Evolutionary conservation across 2,888 invertebrate genomes (phyloP).

Genomic region (Nezara viridula): DNA sequence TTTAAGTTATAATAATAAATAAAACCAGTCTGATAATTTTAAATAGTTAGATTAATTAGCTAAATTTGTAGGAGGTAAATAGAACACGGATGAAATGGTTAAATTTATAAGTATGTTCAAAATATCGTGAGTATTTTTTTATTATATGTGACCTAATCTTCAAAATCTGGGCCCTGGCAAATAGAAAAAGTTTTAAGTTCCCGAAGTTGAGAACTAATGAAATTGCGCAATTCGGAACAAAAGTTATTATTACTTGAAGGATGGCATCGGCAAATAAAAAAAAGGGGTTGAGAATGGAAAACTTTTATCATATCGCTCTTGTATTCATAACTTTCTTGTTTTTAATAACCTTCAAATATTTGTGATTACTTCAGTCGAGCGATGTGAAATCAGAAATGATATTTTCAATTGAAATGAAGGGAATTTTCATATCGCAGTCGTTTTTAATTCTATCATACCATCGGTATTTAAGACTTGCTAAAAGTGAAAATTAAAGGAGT

Average conservation of each 20-base stretch:
- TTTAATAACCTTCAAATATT: background rate
- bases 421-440: too few relatives aligned
- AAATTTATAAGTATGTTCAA: too few relatives aligned
- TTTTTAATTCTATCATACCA: too few relatives aligned
- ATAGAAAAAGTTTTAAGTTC: background rate
- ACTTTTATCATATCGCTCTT: background rate
- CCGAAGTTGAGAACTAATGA: background rate
- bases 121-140: background rate
- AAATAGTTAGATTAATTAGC: too few relatives aligned
- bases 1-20: too few relatives aligned
- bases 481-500: too few relatives aligned
- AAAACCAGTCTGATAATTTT: too few relatives aligned
- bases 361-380: background rate
- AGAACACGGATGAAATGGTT: too few relatives aligned
- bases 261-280: background rate
- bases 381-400: background rate
- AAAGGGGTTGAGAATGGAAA: background rate
- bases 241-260: background rate
- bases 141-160: background rate
- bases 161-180: background rate
- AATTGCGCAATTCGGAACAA: background rate
- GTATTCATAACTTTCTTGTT: background rate
- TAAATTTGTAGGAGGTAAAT: too few relatives aligned
- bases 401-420: too few relatives aligned
- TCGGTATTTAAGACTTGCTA: too few relatives aligned